A percentile compares a stretch with the other conserved stretches of the same genome.
These are phyloP conservation scores for Pasiphila rectangulata DNA, from an alignment of 2,888 invertebrate genomes.

Conservation along the genomic window DNA sequence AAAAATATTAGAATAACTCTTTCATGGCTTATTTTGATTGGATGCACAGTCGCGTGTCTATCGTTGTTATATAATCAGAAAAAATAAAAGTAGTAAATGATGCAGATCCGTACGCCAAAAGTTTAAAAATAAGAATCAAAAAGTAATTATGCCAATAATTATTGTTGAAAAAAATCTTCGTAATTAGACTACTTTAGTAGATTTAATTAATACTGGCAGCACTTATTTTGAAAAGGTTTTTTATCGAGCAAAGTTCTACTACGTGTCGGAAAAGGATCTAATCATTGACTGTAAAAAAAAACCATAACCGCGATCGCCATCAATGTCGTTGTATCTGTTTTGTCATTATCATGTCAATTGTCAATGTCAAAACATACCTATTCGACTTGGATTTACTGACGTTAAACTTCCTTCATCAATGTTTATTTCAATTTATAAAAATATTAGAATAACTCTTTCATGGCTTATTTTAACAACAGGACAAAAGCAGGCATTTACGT, in stretches of 20 bases:
- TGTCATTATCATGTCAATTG: not conserved
- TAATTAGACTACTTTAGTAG: not conserved
- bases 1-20: conserved; percentile 39
- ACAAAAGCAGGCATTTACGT: conserved; percentile 32
- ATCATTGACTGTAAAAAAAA: no score
- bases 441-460: conserved; percentile 41
- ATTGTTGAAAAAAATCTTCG: no score
- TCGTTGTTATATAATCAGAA: no score
- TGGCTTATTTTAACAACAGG: conserved; percentile 40
- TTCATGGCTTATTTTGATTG: conserved; percentile 49
- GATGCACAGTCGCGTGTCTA: no score
- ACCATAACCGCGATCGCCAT: no score
- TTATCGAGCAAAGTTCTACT: no score
- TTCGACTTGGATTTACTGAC: conserved; percentile 1
- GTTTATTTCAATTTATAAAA: conserved; percentile 47
- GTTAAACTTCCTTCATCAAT: conserved; percentile 51
- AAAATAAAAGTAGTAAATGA: no score
- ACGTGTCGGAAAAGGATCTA: no score
- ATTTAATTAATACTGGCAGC: not conserved
- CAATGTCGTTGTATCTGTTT: not conserved
- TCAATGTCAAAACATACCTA: not conserved
- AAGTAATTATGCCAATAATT: no score
- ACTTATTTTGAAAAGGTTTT: not conserved
- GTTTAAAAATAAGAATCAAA: no score
- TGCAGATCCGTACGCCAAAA: no score